phyloP scores from a whole-genome alignment of 2,113 vertebrate genomes.

The Amblyopsis rosae region DNA sequence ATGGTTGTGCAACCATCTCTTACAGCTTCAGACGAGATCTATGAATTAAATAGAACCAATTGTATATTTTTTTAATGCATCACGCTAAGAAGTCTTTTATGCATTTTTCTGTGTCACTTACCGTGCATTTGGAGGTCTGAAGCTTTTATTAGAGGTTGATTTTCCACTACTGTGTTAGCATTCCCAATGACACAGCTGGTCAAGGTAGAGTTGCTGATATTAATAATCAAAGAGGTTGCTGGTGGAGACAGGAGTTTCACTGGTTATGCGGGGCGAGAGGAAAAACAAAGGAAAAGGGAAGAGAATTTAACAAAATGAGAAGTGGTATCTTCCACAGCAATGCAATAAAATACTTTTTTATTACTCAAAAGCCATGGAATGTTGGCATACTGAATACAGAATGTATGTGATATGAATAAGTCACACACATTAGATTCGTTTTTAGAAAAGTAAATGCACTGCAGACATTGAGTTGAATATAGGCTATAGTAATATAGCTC shows the following conservation, averaged over 20 bases:
- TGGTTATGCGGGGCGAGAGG: conserved; percentile 12
- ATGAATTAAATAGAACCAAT: too few relatives aligned
- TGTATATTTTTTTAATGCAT: too few relatives aligned
- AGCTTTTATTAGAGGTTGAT: conserved; percentile 37
- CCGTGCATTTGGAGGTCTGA: conserved; percentile 19
- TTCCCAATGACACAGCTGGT: conserved; percentile 69
- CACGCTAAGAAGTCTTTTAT: neutral
- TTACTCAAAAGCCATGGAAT: neutral
- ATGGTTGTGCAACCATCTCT: too few relatives aligned
- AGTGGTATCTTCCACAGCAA: conserved; percentile 35
- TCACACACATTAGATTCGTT: too few relatives aligned
- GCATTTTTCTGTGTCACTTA: conserved; percentile 24
- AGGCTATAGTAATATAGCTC: too few relatives aligned
- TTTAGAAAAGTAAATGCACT: too few relatives aligned
- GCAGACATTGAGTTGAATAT: too few relatives aligned
- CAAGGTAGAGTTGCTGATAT: conserved; percentile 74
- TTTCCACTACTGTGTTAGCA: conserved; percentile 35
- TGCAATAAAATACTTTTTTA: neutral
- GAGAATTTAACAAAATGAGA: conserved; percentile 43
- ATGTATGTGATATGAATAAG: too few relatives aligned
- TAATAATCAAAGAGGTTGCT: conserved; percentile 63
- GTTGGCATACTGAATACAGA: neutral
- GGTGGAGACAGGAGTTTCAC: conserved; percentile 21
- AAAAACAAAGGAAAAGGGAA: conserved; percentile 22
- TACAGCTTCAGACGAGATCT: too few relatives aligned